Evolutionary conservation across 2,113 vertebrate species (phyloP).

Genomic region (Pavo muticus): DNA sequence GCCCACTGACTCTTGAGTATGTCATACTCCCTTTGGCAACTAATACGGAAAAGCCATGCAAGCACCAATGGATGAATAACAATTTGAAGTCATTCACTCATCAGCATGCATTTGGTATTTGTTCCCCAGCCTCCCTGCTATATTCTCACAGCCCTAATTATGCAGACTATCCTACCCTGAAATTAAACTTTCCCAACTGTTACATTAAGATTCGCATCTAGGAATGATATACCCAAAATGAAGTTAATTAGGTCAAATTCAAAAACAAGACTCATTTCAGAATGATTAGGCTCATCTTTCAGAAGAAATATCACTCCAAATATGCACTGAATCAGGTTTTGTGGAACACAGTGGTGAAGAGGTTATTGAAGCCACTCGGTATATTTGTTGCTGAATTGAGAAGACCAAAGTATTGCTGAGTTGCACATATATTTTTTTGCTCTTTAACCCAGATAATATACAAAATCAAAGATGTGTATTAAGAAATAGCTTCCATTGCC

Average conservation of each 20-base stretch:
- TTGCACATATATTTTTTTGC: neutral
- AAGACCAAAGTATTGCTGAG: neutral
- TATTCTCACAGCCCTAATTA: conserved; percentile 50
- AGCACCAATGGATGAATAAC: neutral
- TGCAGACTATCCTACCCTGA: conserved; percentile 72
- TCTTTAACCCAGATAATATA: neutral
- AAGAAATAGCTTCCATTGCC: neutral
- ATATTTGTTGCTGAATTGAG: neutral
- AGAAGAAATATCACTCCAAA: neutral
- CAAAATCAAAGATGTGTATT: neutral
- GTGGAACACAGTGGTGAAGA: neutral
- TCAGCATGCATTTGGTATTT: conserved; percentile 1
- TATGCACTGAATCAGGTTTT: neutral
- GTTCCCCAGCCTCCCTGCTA: conserved; percentile 12
- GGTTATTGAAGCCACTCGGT: neutral
- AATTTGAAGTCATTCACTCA: neutral
- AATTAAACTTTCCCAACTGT: conserved; percentile 76
- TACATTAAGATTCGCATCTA: conserved; percentile 47
- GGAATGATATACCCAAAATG: conserved; percentile 14
- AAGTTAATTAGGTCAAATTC: conserved; percentile 69
- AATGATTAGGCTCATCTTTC: neutral
- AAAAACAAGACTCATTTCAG: conserved; percentile 22
- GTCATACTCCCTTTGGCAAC: conserved; percentile 9
- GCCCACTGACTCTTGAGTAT: neutral
- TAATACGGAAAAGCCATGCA: neutral